Conservation (phyloP, 1,140 invertebrate species). For the Drosophila littoralis region DNA sequence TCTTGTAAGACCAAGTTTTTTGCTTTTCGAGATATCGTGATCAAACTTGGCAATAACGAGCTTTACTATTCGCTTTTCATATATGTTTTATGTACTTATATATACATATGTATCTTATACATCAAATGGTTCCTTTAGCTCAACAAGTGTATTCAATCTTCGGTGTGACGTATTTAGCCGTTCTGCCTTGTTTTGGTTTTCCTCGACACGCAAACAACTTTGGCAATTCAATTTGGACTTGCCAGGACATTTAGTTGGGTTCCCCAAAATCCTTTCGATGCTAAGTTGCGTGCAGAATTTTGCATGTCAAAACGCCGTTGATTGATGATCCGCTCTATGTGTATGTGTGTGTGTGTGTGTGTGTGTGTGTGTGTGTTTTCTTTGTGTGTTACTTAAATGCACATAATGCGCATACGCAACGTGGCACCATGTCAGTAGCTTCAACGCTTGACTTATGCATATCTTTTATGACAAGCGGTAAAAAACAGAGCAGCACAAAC, state of each 20-base stretch:
- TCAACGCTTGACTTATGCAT: conserved; percentile 36
- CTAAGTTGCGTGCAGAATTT: conserved; percentile 56
- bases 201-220: conserved; percentile 58
- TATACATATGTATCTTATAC: too few species aligned
- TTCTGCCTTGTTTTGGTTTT: conserved; percentile 13
- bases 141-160: background rate
- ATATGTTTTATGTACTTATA: too few species aligned
- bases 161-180: background rate
- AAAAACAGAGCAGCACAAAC: conserved; percentile 26
- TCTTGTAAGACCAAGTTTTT: too few species aligned
- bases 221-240: conserved; percentile 45
- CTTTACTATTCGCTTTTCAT: too few species aligned
- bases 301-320: conserved; percentile 59
- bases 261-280: conserved; percentile 25
- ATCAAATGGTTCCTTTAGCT: too few species aligned
- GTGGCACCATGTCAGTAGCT: conserved; percentile 40
- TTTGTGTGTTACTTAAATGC: conserved; percentile 45
- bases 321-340: conserved; percentile 50
- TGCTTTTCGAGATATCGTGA: too few species aligned
- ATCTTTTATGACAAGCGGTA: conserved; percentile 46
- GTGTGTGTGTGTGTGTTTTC: background rate
- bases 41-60: too few species aligned
- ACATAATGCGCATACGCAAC: conserved; percentile 73
- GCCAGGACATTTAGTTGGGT: conserved; percentile 6
- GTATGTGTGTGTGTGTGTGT: conserved; percentile 5